Conservation (phyloP, 2,797 vertebrate genomes). For the Ctenosaura bakeri region DNA sequence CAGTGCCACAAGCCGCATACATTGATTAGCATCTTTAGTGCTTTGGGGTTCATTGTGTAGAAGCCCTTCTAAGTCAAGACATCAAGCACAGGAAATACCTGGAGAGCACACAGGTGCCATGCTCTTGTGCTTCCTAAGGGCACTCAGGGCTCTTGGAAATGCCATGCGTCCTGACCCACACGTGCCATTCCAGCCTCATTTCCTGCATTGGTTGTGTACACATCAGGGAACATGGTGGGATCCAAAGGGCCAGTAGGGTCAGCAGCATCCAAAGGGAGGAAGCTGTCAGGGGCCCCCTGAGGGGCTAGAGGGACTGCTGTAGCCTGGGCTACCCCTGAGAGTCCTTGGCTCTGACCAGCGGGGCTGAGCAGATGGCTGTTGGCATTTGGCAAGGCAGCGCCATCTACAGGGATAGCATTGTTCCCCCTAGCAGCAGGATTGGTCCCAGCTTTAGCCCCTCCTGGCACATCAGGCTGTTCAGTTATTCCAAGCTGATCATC, state of each 20-base stretch:
- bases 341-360: constrained; percentile 42
- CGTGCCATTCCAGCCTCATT: constrained; percentile 58
- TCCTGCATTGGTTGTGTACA: constrained; percentile 12
- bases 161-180: constrained; percentile 38
- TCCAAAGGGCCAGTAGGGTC: constrained; percentile 51
- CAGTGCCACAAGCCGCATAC: constrained; percentile 60
- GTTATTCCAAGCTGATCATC: constrained; percentile 60
- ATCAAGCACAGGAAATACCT: constrained; percentile 42
- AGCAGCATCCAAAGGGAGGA: constrained; percentile 44
- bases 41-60: constrained; percentile 42
- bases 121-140: not conserved
- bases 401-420: constrained; percentile 46
- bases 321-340: constrained; percentile 38
- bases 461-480: constrained; percentile 52
- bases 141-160: constrained; percentile 65
- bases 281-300: constrained; percentile 19
- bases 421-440: constrained; percentile 22
- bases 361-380: constrained; percentile 57
- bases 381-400: constrained; percentile 38
- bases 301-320: not conserved
- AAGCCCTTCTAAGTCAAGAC: constrained; percentile 43
- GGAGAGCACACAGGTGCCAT: not conserved
- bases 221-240: constrained; percentile 49
- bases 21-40: constrained; percentile 56
- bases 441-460: constrained; percentile 10